Base-by-base conservation (phyloP, 2,888 invertebrate species). In the Dicranocentrus wangi region DNA sequence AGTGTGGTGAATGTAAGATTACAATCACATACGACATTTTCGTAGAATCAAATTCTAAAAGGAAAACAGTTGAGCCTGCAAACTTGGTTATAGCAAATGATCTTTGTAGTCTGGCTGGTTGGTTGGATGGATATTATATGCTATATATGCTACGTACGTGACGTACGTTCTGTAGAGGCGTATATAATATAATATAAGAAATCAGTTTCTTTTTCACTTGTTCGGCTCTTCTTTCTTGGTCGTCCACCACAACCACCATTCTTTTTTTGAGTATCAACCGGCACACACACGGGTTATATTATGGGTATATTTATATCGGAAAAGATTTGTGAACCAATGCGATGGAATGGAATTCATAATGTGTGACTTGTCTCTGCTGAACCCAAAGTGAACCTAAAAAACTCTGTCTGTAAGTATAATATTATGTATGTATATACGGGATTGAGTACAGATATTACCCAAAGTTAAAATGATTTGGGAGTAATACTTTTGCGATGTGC, bases 401-500 rank as follows among this genome's bases (percentile, higher is more conserved):
- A n/a, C n/a, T n/a, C n/a, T n/a, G n/a, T n/a, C n/a, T n/a, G n/a
- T 51, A 47, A 17, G 15, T 21, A 60, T 51, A 73, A 53, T 80
- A 80, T 68, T 78, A 71, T 70, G 21, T 63, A 71, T 71, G 72
- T 79, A 43, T 17, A 32, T 72, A 60, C n/a, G n/a, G n/a, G n/a
- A n/a, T n/a, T n/a, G n/a, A n/a, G n/a, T n/a, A n/a, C n/a, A n/a
- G n/a, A n/a, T 51, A 60, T 61, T 71, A 28, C 68, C 73, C 73
- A 82, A 81, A 70, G 75, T 78, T 70, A 65, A 81, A 81, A 79
- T 78, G 78, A 78, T 71, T 76, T 68, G 51, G 55, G 75, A 43
- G 76, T 78, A 70, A 79, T 79, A 79, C 70, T 79, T 79, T 71
- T 79, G 70, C 63, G 77, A 77, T 77, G 76, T 78, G 65, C 71